A percentile compares a stretch with the other conserved stretches of the same genome.
Evolutionary conservation across 1,140 invertebrate species (phyloP).

Genomic region (Saccostrea echinata): DNA sequence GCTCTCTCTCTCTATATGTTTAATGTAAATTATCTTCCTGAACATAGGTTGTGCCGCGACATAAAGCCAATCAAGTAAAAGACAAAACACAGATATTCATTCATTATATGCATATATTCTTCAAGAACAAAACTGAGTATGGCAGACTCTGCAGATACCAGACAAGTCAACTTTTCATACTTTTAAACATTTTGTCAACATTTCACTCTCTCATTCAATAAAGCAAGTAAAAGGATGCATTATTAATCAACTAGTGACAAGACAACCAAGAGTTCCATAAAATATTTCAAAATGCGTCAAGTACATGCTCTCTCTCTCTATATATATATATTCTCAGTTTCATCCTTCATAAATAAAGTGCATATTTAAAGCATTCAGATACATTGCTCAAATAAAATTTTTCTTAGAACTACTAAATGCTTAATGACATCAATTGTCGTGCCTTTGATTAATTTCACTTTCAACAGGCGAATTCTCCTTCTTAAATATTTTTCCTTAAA

Average conservation of each 20-base stretch:
- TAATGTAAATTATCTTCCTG: no score
- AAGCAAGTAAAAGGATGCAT: background rate
- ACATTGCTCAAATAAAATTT: background rate
- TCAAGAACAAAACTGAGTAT: constrained; percentile 15
- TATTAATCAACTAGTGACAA: background rate
- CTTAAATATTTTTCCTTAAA: no score
- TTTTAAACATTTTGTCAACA: background rate
- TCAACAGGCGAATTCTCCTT: no score
- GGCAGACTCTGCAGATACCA: background rate
- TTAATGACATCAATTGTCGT: background rate
- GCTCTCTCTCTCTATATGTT: no score
- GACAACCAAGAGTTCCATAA: background rate
- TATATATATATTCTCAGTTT: background rate
- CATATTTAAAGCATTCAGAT: background rate
- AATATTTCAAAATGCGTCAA: background rate
- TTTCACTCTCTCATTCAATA: background rate
- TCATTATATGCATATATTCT: constrained; percentile 3
- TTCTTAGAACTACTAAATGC: background rate
- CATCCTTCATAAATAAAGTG: background rate
- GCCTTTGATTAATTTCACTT: background rate
- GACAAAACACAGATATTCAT: background rate
- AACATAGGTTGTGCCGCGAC: no score
- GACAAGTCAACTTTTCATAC: background rate
- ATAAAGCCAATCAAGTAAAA: no score
- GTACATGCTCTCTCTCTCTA: background rate